Evolutionary conservation across 1,140 invertebrate species (phyloP), one percentile per base, ranked within the genome.

Genomic region (Lycorma delicatula): DNA sequence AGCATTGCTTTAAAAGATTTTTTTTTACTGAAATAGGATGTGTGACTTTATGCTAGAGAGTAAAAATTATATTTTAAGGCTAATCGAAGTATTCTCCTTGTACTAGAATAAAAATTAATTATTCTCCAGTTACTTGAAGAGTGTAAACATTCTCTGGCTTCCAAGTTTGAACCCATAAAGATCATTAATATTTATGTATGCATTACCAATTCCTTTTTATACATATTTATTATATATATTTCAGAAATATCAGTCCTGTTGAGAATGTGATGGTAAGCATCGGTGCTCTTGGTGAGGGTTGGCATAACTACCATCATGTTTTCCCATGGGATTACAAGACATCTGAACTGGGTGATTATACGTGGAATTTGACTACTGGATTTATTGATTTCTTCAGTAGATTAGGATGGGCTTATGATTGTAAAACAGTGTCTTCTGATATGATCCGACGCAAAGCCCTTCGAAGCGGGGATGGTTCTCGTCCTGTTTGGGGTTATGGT

Each of bases 231-330:
- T n/a, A n/a, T n/a, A n/a, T n/a, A n/a, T n/a, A n/a, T 48, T 46
- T 48, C 68, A 89, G 86, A 62, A 76, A 80, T 58, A 88, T 90
- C 29, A 84, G 79, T 34, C 79, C 88, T 0, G 80, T 82, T 0
- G 87, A 91, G 66, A 89, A 85, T 64, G 65, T 80, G 0, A 69
- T 78, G 1, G 86, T 89, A 0, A 81, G 85, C 1, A 70, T 89
- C 18, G 79, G 82, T 16, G 81, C 87, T 0, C 67, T 88, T 11
- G 88, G 89, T 0, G 88, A 91, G 72, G 92, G 91, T 22, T 94
- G 90, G 84, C 93, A 96, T 70, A 97, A 96, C 72, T 97, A 92
- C 72, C 93, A 97, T 69, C 94, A 97, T 68, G 89, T 90, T 0
- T 83, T 83, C 56, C 91, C 92, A 0, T 89, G 85, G 79, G 93